Percentiles rank a stretch among this genome's conserved stretches.
These are phyloP conservation scores for Redunca redunca DNA, from an alignment of 2,113 vertebrate genomes.

Conservation along the genomic window DNA sequence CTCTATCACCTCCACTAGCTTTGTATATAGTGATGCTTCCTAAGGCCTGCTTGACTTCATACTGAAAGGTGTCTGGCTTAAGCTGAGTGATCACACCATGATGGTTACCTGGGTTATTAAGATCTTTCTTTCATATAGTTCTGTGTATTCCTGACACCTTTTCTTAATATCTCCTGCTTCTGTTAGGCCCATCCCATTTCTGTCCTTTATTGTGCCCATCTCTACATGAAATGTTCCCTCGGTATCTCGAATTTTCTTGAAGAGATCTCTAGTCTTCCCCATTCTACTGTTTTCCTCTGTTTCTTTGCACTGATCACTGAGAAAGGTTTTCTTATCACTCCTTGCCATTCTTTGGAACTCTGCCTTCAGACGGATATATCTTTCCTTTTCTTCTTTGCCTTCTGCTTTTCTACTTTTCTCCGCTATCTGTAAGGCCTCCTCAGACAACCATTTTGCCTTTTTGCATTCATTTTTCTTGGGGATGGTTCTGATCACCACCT, in stretches of 20 bases:
- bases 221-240: not conserved
- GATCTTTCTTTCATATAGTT: not conserved
- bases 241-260: not conserved
- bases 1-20: not conserved
- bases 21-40: not conserved
- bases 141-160: not conserved
- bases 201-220: not conserved
- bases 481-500: not conserved
- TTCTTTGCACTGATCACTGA: not conserved
- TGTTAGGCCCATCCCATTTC: not conserved
- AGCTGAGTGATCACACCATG: not conserved
- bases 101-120: not conserved
- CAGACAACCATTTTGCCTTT: not conserved
- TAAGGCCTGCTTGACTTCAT: not conserved
- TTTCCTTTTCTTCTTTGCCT: not conserved
- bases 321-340: not conserved
- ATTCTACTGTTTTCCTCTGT: not conserved
- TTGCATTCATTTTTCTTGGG: not conserved
- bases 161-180: not conserved
- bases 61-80: not conserved
- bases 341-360: not conserved
- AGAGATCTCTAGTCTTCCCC: not conserved
- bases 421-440: not conserved
- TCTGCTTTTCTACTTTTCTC: not conserved
- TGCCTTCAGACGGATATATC: not conserved